Base-by-base conservation (phyloP, 2,888 invertebrate genomes). In the Lottia scabra region DNA sequence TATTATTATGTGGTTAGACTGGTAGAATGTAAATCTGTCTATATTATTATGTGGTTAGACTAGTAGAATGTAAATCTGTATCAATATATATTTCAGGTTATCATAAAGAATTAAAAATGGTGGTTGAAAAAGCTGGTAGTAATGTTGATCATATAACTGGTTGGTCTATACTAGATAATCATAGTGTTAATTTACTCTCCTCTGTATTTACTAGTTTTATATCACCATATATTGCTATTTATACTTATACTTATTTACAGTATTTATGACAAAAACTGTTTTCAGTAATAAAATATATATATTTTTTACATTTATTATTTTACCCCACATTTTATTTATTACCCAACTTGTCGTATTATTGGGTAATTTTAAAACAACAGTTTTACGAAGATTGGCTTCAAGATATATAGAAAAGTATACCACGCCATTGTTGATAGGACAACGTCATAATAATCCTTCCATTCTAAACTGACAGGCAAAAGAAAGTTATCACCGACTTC, bases 171-270 rank as follows among this genome's bases (percentile, higher is more conserved):
- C 89, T 97, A 63, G 95, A 96, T 87, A 97, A 97, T 89, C 95
- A 96, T 86, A 94, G 95, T 85, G 95, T 97, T 0, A 97, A 97
- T 90, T 92, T 97, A 63, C 91, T 96, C 73, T 94, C 95, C 0
- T 94, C 94, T 73, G 92, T 96, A 68, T 89, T 94, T 12, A 94
- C 94, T 8, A 83, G 82, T 12, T 65, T 87, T 15, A 19, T 87
- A 8, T 80, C 85, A 19, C 88, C 88, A 0, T 71, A 77, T 69
- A 74, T 87, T 19, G 86, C 87, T 67, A 43, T n/a, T 13, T 65
- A 65, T 38, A 65, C 38, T 38, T 62, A 38, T 10, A 38, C 38
- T 38, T 38, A 6, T 38, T 38, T 38, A 38, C 38, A 38, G 38
- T 38, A 38, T 38, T 38, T 38, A 38, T 38, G 38, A 38, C 38